Evolutionary conservation across 2,797 vertebrate genomes (phyloP).

Genomic region (Coilia nasus): DNA sequence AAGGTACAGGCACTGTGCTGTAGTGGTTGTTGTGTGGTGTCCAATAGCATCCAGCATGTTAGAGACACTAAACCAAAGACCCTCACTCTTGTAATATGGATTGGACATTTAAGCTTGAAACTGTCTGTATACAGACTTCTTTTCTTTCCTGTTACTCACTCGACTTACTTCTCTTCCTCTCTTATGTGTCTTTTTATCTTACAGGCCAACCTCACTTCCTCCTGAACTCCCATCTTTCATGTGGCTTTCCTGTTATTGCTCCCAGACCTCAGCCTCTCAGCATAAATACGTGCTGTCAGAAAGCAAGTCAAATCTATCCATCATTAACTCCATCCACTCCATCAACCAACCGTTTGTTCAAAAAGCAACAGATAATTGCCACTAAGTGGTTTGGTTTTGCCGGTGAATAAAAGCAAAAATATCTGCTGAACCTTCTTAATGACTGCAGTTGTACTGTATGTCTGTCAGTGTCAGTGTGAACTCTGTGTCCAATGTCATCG

Average conservation of each 20-base stretch:
- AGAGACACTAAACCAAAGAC: not conserved
- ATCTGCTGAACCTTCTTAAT: not conserved
- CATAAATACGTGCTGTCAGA: not conserved
- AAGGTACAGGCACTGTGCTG: too few relatives aligned
- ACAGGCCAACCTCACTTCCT: not conserved
- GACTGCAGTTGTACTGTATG: not conserved
- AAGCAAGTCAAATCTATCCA: not conserved
- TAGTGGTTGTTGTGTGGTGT: too few relatives aligned
- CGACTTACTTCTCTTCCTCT: not conserved
- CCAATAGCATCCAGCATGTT: not conserved
- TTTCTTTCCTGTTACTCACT: not conserved
- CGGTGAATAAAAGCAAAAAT: not conserved
- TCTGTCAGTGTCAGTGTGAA: not conserved
- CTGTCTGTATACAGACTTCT: not conserved
- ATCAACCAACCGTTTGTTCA: constrained; percentile 39
- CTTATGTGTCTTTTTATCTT: not conserved
- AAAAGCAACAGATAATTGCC: constrained; percentile 22
- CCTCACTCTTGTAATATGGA: not conserved
- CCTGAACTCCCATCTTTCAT: not conserved
- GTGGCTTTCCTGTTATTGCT: not conserved
- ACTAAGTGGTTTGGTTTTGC: not conserved
- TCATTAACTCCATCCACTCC: constrained; percentile 39
- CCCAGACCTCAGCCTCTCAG: not conserved
- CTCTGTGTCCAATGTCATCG: constrained; percentile 35
- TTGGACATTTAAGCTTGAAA: not conserved